Percentiles rank a stretch among this genome's conserved stretches.
Evolutionary conservation across 2,797 vertebrate species (phyloP).

Genomic region (Ispidina lecontei): DNA sequence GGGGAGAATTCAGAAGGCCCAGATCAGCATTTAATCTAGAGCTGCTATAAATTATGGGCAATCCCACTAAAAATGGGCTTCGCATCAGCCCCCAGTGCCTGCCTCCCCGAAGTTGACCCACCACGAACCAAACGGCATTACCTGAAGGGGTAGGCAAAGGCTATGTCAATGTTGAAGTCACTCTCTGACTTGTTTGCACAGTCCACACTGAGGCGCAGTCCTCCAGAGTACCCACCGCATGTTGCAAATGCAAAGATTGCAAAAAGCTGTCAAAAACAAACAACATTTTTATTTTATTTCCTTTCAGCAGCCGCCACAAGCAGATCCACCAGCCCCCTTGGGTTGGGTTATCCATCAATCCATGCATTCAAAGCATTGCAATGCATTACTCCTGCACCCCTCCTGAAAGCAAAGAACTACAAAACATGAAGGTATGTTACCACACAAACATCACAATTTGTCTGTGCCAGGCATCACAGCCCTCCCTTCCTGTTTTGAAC

Average conservation of each 20-base stretch:
- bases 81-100: neutral
- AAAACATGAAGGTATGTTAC: neutral
- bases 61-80: rapidly evolving
- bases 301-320: neutral
- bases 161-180: constrained; percentile 92
- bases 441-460: neutral
- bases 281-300: constrained; percentile 18
- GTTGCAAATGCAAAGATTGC: constrained; percentile 99
- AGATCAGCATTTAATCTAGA: rapidly evolving
- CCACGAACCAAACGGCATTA: constrained; percentile 52
- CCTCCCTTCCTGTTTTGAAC: neutral
- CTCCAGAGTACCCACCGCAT: constrained; percentile 96
- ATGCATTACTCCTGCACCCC: neutral
- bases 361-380: neutral
- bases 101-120: neutral
- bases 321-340: neutral
- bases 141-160: constrained; percentile 97
- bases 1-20: neutral
- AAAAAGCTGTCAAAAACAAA: constrained; percentile 88
- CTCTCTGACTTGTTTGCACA: constrained; percentile 95
- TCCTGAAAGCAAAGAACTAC: neutral
- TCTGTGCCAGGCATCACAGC: neutral
- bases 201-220: constrained; percentile 94
- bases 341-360: neutral
- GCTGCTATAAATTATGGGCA: rapidly evolving